Conservation (phyloP, 2,888 invertebrate species). For the Mesochorus sp. region DNA sequence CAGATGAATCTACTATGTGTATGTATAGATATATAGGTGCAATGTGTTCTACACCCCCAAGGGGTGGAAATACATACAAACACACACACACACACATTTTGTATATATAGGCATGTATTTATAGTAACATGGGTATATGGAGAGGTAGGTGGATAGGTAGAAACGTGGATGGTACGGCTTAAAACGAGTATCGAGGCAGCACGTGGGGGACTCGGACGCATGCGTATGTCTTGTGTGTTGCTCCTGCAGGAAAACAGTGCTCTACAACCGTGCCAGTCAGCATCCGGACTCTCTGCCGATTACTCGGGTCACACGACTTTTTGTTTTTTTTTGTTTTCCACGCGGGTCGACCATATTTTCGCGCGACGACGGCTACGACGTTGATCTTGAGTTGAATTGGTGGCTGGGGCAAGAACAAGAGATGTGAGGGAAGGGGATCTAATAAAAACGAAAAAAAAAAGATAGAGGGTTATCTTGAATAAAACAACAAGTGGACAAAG, state of each 20-base stretch:
- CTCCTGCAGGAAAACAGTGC: slow-evolving; percentile 74
- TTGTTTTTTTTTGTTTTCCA: slow-evolving; percentile 1
- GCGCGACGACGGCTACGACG: background rate
- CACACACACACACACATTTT: background rate
- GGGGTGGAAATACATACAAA: background rate
- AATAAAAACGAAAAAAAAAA: background rate
- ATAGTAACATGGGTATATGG: slow-evolving; percentile 10
- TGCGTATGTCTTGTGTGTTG: slow-evolving; percentile 77
- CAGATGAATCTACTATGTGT: background rate
- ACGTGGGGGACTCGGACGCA: slow-evolving; percentile 76
- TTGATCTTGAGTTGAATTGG: background rate
- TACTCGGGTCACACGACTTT: slow-evolving; percentile 66
- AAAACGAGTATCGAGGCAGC: slow-evolving; percentile 74
- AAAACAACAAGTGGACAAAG: background rate
- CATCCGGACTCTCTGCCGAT: slow-evolving; percentile 74
- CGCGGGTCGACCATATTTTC: too few species aligned
- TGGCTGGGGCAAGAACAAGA: background rate
- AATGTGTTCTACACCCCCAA: too few species aligned
- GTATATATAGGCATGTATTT: background rate
- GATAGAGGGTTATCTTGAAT: background rate
- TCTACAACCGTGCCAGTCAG: slow-evolving; percentile 75
- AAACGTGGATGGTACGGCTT: slow-evolving; percentile 53
- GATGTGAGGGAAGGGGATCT: background rate
- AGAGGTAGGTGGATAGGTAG: slow-evolving; percentile 4
- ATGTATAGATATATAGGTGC: background rate